Evolutionary conservation across 37 sponge, comb jelly and placozoan genomes (phyloP).

Genomic region (Theonella swinhoei): DNA sequence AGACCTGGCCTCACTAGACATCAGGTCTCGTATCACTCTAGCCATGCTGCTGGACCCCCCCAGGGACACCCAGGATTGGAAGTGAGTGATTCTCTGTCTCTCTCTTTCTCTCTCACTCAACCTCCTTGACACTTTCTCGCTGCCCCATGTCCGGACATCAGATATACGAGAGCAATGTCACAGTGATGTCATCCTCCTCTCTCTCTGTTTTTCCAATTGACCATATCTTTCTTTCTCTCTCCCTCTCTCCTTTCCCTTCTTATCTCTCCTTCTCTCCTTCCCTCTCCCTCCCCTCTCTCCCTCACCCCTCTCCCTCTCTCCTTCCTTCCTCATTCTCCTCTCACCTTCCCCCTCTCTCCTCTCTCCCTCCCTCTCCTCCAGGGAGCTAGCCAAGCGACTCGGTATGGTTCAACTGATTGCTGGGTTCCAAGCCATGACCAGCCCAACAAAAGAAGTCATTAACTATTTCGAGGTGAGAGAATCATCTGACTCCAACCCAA

Average conservation of each 20-base stretch:
- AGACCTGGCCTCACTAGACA: constrained; percentile 46
- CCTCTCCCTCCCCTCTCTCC: no score
- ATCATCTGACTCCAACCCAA: not conserved
- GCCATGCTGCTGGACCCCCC: constrained; percentile 63
- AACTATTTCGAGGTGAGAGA: constrained; percentile 66
- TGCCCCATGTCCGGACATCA: no score
- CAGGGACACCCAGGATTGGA: constrained; percentile 51
- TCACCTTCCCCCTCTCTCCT: not conserved
- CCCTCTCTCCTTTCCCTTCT: no score
- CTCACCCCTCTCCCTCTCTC: no score
- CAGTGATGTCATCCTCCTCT: no score
- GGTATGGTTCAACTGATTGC: constrained; percentile 26
- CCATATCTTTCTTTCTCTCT: no score
- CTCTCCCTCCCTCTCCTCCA: not conserved
- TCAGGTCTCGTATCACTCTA: constrained; percentile 47
- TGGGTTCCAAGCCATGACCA: constrained; percentile 53
- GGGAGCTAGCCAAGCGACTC: constrained; percentile 43
- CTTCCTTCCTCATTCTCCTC: no score
- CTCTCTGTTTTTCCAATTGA: no score
- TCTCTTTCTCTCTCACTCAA: not conserved
- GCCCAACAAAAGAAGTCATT: constrained; percentile 75
- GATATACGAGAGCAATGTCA: no score
- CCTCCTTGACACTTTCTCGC: no score
- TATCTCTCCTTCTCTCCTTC: no score
- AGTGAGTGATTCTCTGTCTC: not conserved